Percentiles rank a stretch among this genome's conserved stretches.
These are phyloP conservation scores for Muricea muricata DNA, from an alignment of 92 coral and sea anemone species.

Conservation along the genomic window DNA sequence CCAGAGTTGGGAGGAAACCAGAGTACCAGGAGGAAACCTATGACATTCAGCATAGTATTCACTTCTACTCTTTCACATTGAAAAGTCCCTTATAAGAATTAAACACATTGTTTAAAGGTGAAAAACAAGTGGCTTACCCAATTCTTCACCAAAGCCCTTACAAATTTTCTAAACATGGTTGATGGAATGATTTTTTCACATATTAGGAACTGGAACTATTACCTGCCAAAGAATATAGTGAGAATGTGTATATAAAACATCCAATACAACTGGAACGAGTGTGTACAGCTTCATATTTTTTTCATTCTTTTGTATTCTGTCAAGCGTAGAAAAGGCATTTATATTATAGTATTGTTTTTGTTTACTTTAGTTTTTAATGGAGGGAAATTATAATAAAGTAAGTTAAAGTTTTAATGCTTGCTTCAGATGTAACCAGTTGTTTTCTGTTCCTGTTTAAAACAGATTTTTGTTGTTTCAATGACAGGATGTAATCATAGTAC, in stretches of 20 bases:
- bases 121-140: too few relatives aligned
- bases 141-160: too few relatives aligned
- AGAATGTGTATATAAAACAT: constrained; percentile 91
- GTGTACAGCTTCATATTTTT: background rate
- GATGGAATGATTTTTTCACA: background rate
- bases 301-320: background rate
- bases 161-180: background rate
- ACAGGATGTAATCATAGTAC: too few relatives aligned
- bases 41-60: too few relatives aligned
- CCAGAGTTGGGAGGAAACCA: too few relatives aligned
- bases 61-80: too few relatives aligned
- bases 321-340: background rate
- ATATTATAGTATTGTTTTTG: background rate
- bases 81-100: too few relatives aligned
- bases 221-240: constrained; percentile 92
- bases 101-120: too few relatives aligned
- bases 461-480: too few relatives aligned
- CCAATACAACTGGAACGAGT: constrained; percentile 96
- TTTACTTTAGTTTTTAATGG: constrained; percentile 86
- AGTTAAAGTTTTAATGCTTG: background rate
- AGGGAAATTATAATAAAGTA: constrained; percentile 97
- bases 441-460: too few relatives aligned
- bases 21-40: too few relatives aligned
- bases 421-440: background rate
- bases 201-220: constrained; percentile 89